These are phyloP conservation scores for Caracal caracal DNA, from an alignment of 2,113 vertebrate genomes.

Conservation along the genomic window DNA sequence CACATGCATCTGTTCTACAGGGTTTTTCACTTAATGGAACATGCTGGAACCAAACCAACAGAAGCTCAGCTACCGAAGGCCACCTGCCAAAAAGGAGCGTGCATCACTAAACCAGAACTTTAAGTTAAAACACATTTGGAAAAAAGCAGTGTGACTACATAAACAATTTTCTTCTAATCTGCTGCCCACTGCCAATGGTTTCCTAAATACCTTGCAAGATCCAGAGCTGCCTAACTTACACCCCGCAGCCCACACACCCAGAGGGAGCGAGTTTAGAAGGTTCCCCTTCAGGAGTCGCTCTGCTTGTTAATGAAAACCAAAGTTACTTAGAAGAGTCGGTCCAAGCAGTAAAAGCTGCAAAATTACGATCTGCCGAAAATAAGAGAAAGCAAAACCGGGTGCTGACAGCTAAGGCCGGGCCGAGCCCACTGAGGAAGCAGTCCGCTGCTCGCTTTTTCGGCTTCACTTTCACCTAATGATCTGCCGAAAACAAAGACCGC, in stretches of 20 bases:
- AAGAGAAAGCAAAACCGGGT: too few species aligned
- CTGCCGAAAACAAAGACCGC: background rate
- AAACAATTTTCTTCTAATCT: background rate
- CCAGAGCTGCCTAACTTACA: background rate
- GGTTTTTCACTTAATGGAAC: constrained; percentile 33
- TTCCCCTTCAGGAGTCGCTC: background rate
- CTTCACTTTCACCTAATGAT: background rate
- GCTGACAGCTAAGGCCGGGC: background rate
- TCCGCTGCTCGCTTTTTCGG: background rate
- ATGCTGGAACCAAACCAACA: constrained; percentile 22
- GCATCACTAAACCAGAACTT: background rate
- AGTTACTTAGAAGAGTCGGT: background rate
- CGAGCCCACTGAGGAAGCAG: background rate
- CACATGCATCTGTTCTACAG: background rate
- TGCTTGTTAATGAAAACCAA: constrained; percentile 17
- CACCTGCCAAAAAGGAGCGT: constrained; percentile 14
- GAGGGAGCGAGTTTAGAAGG: background rate
- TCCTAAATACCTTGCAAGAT: background rate
- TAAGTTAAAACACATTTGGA: background rate
- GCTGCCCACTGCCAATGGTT: background rate
- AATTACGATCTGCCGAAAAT: background rate
- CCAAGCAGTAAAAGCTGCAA: background rate
- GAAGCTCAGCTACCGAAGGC: background rate
- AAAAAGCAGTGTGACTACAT: background rate
- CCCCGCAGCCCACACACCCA: background rate